A percentile compares a stretch with the other conserved stretches of the same genome.
Evolutionary conservation across 2,113 vertebrate species (phyloP).

Genomic region (Neodon shergylaensis): DNA sequence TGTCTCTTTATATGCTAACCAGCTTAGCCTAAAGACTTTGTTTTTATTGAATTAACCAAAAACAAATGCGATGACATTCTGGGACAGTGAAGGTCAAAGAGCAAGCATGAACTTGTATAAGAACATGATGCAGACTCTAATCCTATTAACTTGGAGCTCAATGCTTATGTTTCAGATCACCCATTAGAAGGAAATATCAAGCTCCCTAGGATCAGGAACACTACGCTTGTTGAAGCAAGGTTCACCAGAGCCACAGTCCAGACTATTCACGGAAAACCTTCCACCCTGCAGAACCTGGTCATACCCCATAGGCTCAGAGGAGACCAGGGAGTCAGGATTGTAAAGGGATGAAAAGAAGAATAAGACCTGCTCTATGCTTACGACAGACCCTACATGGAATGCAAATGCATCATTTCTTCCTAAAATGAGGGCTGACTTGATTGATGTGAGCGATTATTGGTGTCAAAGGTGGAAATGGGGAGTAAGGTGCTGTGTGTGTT

Average conservation of each 20-base stretch:
- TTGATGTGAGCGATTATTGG: background rate
- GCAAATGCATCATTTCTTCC: background rate
- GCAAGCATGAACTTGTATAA: background rate
- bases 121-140: background rate
- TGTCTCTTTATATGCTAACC: background rate
- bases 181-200: background rate
- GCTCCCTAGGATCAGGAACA: background rate
- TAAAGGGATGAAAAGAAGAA: background rate
- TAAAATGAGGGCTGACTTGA: background rate
- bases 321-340: background rate
- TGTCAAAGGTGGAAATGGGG: background rate
- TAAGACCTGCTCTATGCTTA: background rate
- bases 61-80: background rate
- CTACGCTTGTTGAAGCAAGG: background rate
- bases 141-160: background rate
- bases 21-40: background rate
- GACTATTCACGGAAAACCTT: background rate
- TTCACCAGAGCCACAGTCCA: background rate
- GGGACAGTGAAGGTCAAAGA: background rate
- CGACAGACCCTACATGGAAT: background rate
- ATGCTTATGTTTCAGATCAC: background rate
- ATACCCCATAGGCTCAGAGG: background rate
- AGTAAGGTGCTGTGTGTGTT: background rate
- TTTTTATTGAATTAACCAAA: constrained; percentile 10
- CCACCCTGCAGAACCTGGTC: background rate